Evolutionary conservation across 2,797 vertebrate species (phyloP), one percentile per base, ranked within the genome.

Genomic region (Rallus crepitans): DNA sequence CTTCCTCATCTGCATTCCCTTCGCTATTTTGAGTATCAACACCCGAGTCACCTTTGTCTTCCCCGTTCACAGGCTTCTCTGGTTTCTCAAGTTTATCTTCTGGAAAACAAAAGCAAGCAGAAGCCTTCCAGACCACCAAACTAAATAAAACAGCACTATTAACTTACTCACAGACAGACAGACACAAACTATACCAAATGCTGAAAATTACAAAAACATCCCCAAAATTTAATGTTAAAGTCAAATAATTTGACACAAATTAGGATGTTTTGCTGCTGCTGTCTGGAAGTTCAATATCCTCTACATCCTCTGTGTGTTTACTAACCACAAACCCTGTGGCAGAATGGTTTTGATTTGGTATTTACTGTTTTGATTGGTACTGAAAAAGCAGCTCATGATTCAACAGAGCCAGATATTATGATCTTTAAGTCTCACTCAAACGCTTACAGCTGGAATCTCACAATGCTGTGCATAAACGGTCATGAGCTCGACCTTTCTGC

Each of bases 1-100:
- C 97, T 61, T 99, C 99, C 79, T 99, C 99, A 64, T 99, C 99
- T 0, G 97, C 98, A 72, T 99, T 98, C 42, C 98, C 99, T 98
- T 99, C 99, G 1, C 92, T 98, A 95, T 98, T 98, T 60, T 99
- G 99, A n/a, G 98, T 99, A 87, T 99, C 99, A 3, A 98, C 98
- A 8, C 98, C 99, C 0, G 99, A 98, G 89, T 99, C 99, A 6
- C 98, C 98, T 93, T 98, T 98, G 94, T 99, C 99, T 96, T 99
- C 99, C 75, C 99, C 99, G 50, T 99, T 99, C 78, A 99, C 96
- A 28, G 98, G 98, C 93, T 99, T 99, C 76, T 99, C 99, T 30
- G 98, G 95, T 96, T 99, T 99, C 89, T 99, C 98, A 28, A 97
- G 96, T 97, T 99, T 99, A 95, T 99, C 99, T 97, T 99, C 99